Percentiles rank a stretch among this genome's conserved stretches.
Evolutionary conservation across 2,888 invertebrate species (phyloP).

Genomic region (Lasioglossum oenotherae): DNA sequence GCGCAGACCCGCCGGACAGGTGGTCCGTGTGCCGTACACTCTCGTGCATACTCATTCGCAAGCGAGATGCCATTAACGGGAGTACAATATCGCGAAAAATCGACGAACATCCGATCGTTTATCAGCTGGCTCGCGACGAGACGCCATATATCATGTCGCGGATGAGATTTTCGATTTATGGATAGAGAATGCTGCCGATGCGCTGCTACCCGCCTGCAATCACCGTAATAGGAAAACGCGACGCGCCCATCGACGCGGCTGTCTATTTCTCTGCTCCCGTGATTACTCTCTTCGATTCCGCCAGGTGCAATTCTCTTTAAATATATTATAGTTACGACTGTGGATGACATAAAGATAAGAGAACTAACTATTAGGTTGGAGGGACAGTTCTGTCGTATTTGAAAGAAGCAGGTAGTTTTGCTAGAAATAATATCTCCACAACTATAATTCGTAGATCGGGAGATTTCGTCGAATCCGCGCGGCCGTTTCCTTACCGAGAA

Average conservation of each 20-base stretch:
- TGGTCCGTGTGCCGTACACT: constrained; percentile 62
- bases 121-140: constrained; percentile 55
- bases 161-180: constrained; percentile 55
- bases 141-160: constrained; percentile 55
- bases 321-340: too few relatives aligned
- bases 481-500: background rate
- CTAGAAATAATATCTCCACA: too few relatives aligned
- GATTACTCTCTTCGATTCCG: background rate
- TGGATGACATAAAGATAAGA: too few relatives aligned
- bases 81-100: constrained; percentile 68
- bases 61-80: constrained; percentile 69
- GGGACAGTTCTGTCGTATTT: too few relatives aligned
- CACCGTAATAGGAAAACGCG: constrained; percentile 4
- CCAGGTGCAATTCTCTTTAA: background rate
- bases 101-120: constrained; percentile 64
- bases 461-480: background rate
- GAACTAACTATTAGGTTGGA: too few relatives aligned
- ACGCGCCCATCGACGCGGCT: background rate
- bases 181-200: constrained; percentile 33
- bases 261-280: background rate
- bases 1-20: constrained; percentile 63
- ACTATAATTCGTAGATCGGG: background rate
- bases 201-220: constrained; percentile 16
- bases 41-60: constrained; percentile 61
- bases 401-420: too few relatives aligned